These are phyloP conservation scores for Athene cunicularia DNA, from an alignment of 2,113 vertebrate species.

Conservation along the genomic window DNA sequence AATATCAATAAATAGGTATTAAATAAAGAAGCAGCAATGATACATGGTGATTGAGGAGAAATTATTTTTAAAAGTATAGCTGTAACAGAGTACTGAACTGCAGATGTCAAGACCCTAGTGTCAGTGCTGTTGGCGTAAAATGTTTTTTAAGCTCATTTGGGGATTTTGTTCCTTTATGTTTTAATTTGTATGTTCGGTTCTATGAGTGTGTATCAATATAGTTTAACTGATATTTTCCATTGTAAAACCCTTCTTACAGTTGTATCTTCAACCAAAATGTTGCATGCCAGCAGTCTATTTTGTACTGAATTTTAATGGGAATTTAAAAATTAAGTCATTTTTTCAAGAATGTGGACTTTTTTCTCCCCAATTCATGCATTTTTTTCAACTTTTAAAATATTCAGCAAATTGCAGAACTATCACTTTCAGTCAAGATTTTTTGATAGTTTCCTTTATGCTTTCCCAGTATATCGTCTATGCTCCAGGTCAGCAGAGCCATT, in stretches of 20 bases:
- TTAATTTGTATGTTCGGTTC: neutral
- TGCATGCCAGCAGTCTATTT: neutral
- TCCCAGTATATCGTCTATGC: fast-evolving
- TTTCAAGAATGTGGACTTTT: neutral
- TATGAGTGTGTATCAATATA: neutral
- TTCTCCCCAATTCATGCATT: neutral
- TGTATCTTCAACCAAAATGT: neutral
- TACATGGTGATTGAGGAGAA: neutral
- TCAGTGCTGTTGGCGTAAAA: neutral
- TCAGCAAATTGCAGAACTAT: neutral
- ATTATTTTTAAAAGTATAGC: neutral
- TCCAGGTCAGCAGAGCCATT: neutral
- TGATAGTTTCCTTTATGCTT: neutral
- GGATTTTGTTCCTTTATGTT: neutral
- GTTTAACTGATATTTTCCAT: neutral
- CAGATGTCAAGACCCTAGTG: neutral
- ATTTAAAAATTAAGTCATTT: neutral
- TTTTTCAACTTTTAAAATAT: neutral
- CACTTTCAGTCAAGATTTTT: neutral
- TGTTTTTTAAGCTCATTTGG: neutral
- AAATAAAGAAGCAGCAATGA: neutral
- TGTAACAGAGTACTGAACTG: neutral
- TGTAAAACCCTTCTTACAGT: neutral
- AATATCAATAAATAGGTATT: neutral
- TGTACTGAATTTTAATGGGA: neutral